phyloP scores from a whole-genome alignment of 2,113 vertebrate species.

The Laticauda laticaudata region DNA sequence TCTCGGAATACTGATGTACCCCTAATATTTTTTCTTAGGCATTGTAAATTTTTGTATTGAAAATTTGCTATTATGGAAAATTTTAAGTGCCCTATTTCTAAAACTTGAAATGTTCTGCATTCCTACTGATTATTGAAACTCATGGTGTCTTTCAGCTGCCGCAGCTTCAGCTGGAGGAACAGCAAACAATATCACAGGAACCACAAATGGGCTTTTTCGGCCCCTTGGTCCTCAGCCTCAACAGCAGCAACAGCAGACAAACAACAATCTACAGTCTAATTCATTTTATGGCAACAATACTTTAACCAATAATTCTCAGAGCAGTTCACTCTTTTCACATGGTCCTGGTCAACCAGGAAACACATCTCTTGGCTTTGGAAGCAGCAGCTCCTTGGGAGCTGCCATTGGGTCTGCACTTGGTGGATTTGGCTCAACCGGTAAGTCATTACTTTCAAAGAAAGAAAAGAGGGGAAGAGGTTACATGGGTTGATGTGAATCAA shows the following conservation, averaged over 20 bases:
- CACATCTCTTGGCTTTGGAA: constrained; percentile 92
- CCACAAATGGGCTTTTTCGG: constrained; percentile 90
- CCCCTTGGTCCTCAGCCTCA: constrained; percentile 86
- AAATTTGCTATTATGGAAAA: constrained; percentile 17
- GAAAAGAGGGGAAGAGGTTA: constrained; percentile 48
- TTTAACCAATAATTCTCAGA: constrained; percentile 88
- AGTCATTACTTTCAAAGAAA: constrained; percentile 49
- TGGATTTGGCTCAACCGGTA: constrained; percentile 93
- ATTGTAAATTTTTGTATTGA: background rate
- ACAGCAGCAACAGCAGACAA: constrained; percentile 83
- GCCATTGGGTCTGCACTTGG: constrained; percentile 92
- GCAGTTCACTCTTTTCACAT: constrained; percentile 94
- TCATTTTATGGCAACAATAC: constrained; percentile 93
- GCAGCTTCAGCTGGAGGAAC: constrained; percentile 90
- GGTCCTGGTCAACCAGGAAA: constrained; percentile 84
- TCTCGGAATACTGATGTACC: background rate
- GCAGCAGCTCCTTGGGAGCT: constrained; percentile 86
- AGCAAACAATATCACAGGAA: constrained; percentile 86
- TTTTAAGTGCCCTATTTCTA: constrained; percentile 45
- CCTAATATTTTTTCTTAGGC: background rate
- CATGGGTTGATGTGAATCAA: constrained; percentile 38
- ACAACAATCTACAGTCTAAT: constrained; percentile 85
- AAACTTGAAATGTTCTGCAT: constrained; percentile 38
- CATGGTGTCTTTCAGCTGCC: constrained; percentile 75
- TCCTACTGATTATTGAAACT: constrained; percentile 51